Evolutionary conservation across 1,140 invertebrate species (phyloP).

Genomic region (Musca domestica): DNA sequence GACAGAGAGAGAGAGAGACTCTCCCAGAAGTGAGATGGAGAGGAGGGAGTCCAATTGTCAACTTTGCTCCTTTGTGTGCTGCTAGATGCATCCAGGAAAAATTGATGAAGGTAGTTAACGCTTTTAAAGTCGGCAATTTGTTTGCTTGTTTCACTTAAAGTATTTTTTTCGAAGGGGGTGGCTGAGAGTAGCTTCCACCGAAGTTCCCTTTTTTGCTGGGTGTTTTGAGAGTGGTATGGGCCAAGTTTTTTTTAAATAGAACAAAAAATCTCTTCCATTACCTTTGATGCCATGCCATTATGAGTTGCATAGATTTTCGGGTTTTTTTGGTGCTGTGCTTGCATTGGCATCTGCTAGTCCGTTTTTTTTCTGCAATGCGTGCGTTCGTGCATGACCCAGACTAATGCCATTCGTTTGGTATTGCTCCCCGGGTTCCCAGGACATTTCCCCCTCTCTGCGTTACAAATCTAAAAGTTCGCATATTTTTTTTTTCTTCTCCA

Average conservation of each 20-base stretch:
- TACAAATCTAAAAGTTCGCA: neutral
- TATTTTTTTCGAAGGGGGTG: too few species aligned
- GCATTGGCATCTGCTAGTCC: neutral
- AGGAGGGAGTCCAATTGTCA: too few species aligned
- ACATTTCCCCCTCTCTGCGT: neutral
- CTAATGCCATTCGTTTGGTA: slow-evolving; percentile 1
- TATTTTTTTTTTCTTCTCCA: neutral
- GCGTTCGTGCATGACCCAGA: slow-evolving; percentile 15
- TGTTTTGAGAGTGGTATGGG: too few species aligned
- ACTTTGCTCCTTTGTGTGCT: too few species aligned
- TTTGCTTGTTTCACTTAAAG: neutral
- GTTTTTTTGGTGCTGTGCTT: neutral
- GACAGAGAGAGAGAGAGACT: too few species aligned
- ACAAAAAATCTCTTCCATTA: too few species aligned
- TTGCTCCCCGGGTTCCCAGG: too few species aligned
- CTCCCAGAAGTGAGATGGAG: too few species aligned
- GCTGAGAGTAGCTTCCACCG: too few species aligned
- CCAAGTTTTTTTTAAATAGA: too few species aligned
- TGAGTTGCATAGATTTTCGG: neutral
- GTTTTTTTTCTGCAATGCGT: neutral
- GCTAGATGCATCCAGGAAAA: neutral
- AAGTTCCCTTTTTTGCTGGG: too few species aligned
- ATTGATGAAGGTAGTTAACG: slow-evolving; percentile 18
- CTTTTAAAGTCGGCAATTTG: slow-evolving; percentile 12
- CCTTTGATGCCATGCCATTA: neutral